Evolutionary conservation across 2,888 invertebrate species (phyloP), one percentile per base, ranked within the genome.

Genomic region (Hyposoter didymator): DNA sequence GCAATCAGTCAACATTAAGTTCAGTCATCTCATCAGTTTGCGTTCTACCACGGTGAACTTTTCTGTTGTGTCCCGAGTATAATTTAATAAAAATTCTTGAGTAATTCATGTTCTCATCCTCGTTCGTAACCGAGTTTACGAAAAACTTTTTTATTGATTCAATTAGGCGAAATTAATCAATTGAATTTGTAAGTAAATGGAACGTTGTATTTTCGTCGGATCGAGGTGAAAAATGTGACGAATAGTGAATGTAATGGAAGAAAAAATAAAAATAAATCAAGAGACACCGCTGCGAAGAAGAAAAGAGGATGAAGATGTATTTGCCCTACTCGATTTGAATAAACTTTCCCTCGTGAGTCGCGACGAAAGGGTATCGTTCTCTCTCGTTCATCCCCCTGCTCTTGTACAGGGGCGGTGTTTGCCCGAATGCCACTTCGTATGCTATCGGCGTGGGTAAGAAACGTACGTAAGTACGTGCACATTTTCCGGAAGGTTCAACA

Each of bases 371-470:
- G 59, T 66, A 75, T 80, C 74, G 79, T 80, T 70, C 80, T 81
- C 80, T 81, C 75, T 64, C 73, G 39, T 43, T 73, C 84, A 39
- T 59, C 32, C 55, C 22, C 52, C 59, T 59, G 28, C 59, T 70
- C 35, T 64, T 59, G 47, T 62, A 62, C 28, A 62, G 87, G 52
- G 35, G 74, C 87, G 88, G 89, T 91, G 90, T 90, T 91, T 92
- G 89, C 89, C 89, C 89, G 90, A 91, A 81, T 90, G 90, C 89
- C 89, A 90, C 91, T 92, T 91, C 90, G 90, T 91, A 92, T 92
- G 90, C 91, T 87, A 82, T 87, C 79, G 87, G 86, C 89, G 89
- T 87, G 86, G 88, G 88, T 85, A 86, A 88, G 87, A 79, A 88
- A 89, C 89, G 88, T 89, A 90, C 88, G 87, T 88, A 80, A 91